Base-by-base conservation (phyloP, 2,113 vertebrate genomes). In the Amphiprion ocellaris region DNA sequence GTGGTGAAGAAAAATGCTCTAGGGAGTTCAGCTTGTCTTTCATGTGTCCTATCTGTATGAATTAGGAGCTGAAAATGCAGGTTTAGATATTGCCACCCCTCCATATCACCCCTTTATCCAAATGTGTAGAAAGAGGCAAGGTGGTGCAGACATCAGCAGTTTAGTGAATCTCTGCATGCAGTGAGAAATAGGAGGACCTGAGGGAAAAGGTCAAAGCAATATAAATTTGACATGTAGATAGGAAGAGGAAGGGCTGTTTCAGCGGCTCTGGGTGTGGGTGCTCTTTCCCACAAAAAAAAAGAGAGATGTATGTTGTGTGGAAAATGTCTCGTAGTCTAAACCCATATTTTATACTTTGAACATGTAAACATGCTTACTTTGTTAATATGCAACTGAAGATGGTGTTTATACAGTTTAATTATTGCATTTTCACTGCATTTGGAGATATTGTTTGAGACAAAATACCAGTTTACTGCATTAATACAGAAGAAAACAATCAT, bases 121-220 rank as follows among this genome's bases (percentile, higher is more conserved):
- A 77, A 87, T 82, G 82, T 89, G 79, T 77, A 88, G 65, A 86
- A 73, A 82, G 74, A 81, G 49, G 69, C 56, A 53, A 26, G 47
- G 70, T 67, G 66, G 63, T 91, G 92, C 92, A 69, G 65, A 87
- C 82, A 77, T 92, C 92, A 93, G 90, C 89, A 89, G 76, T 92
- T 93, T 70, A 71, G 68, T 52, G 50, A 86, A 79, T 82, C 61
- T 75, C 71, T 83, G 69, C 79, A 74, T 87, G 65, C 84, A 44
- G 21, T 60, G 60, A 64, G 64, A 78, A 89, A 88, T 72, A 14
- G 77, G 58, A 81, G 82, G 62, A 82, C 83, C 72, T 62, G 63
- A 82, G 78, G 82, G 76, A 88, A 90, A 92, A 91, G 91, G 91
- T 90, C 83, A 90, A 80, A 78, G 87, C 81, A 83, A 87, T 92